Evolutionary conservation across 1,140 invertebrate genomes (phyloP), one percentile per base, ranked within the genome.

Genomic region (Danaus plexippus): DNA sequence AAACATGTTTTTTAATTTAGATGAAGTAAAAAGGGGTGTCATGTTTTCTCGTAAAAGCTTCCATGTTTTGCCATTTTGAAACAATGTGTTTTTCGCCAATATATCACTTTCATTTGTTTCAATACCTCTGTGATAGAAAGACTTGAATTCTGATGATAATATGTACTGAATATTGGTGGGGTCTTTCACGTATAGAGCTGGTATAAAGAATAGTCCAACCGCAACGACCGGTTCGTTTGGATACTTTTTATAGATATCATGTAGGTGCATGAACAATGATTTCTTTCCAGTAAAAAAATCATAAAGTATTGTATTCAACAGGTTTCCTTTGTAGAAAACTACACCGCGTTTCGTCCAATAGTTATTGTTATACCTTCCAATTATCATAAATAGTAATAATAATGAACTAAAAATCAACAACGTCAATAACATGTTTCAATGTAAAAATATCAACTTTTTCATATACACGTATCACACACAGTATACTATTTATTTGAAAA

Each of bases 61-160:
- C 87, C 87, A 89, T 59, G 71, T 72, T 11, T 67, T 67, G 13
- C 77, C 82, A 18, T 73, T 75, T 64, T 73, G 59, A 10, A 77
- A 77, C 11, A 91, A 88, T 40, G 92, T 66, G 59, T 90, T 88
- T 6, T 87, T 85, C n/a, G 85, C 83, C 0, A 92, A 47, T 2
- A 87, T 77, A 62, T 91, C 90, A 1, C 77, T 78, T 60, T 89
- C 74, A 56, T 89, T 88, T 40, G 81, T 73, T 18, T 87, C 80
- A 7, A 87, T 11, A n/a, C 85, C 85, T 52, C 87, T 71, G 60
- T 88, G 82, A 42, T 75, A 73, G 59, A 90, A 90, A 49, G 77
- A 71, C 1, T 71, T 52, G 42, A 89, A 89, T 60, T 90, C 85
- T 42, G 84, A 85, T 1, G 82, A 67, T 0, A 89, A 41, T 15